These are phyloP conservation scores for Linurgus olivaceus DNA, from an alignment of 2,797 vertebrate species.

Conservation along the genomic window DNA sequence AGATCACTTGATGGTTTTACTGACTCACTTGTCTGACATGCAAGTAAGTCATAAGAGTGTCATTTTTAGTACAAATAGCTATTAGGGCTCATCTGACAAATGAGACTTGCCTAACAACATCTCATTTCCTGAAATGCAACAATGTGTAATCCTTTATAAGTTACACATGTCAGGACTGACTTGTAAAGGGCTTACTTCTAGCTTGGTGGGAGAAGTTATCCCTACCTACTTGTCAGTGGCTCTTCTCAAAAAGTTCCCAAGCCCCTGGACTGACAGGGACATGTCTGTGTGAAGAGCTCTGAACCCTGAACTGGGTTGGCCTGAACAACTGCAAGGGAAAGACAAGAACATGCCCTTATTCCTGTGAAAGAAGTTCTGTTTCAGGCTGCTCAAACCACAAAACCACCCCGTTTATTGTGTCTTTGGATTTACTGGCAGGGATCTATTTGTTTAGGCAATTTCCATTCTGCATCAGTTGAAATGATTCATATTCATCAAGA, in stretches of 20 bases:
- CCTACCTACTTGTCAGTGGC: not conserved
- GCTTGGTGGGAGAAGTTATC: not conserved
- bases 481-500: not conserved
- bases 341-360: not conserved
- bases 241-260: not conserved
- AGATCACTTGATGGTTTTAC: not conserved
- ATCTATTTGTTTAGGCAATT: not conserved
- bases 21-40: conserved; percentile 51
- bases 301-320: not conserved
- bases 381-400: not conserved
- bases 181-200: not conserved
- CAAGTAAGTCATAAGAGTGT: conserved; percentile 28
- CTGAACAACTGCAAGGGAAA: not conserved
- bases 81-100: conserved; percentile 40
- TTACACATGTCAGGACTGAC: not conserved
- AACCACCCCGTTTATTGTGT: not conserved
- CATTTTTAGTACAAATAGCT: conserved; percentile 38
- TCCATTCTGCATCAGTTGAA: not conserved
- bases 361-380: not conserved
- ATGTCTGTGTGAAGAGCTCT: not conserved
- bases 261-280: not conserved
- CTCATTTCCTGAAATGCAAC: conserved; percentile 42
- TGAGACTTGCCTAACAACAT: not conserved
- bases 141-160: not conserved
- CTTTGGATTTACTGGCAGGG: not conserved